Base-by-base conservation (phyloP, 2,113 vertebrate genomes). In the Pteropus alecto region DNA sequence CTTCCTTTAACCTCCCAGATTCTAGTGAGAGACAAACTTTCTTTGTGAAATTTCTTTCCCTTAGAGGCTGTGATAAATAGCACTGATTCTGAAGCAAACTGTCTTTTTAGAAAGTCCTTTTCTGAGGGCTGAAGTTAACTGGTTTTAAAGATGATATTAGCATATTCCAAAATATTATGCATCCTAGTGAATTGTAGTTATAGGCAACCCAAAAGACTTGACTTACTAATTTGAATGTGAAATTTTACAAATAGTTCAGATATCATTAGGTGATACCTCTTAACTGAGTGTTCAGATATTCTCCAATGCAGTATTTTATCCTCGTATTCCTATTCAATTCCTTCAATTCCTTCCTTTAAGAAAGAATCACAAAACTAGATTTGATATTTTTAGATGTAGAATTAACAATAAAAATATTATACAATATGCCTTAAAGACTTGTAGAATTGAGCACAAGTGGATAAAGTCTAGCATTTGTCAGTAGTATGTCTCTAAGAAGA, bases 1-100 rank as follows among this genome's bases (percentile, higher is more conserved):
- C 68, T 28, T 82, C 54, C 48, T 76, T 90, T 77, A 89, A 58
- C 46, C 33, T 82, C 61, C 60, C 83, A 89, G 78, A 82, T 60
- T 97, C 78, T 86, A 71, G 26, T 48, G 76, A 92, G 56, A 82
- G 51, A 95, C 85, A 96, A 87, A 81, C 18, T 94, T 96, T 71
- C 33, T 92, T 86, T 97, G 81, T 96, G 90, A 92, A 86, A 51
- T 14, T 71, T 85, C 24, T 41, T 81, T 81, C 46, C 88, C 51
- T 97, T 60, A 68, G 43, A 93, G 10, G 21, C 22, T 96, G 11
- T 54, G 81, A 95, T 61, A 74, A 86, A 65, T 65, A 95, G 46
- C 28, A 74, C 65, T 82, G 26, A n/a, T 91, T 93, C 70, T 86
- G 87, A 94, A 79, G 58, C n/a, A 87, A 95, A 68, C 3, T 92